Evolutionary conservation across 1,140 invertebrate genomes (phyloP).

Genomic region (Zaprionus davidi): DNA sequence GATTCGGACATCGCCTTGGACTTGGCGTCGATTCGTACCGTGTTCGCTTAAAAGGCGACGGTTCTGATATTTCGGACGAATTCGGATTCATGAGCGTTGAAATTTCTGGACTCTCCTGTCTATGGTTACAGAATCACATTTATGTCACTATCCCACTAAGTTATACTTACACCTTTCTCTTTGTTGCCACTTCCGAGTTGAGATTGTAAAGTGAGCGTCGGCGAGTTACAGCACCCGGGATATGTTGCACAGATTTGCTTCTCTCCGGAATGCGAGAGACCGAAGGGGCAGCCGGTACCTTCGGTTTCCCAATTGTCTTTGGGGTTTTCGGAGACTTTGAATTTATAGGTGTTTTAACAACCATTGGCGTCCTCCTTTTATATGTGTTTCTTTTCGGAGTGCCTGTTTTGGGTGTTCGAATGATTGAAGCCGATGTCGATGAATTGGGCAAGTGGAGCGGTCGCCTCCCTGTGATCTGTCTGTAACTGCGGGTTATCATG

Average conservation of each 20-base stretch:
- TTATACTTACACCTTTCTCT: constrained; percentile 5
- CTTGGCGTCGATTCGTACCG: not conserved
- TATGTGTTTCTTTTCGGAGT: not conserved
- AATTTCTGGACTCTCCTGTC: not conserved
- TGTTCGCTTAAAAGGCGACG: not conserved
- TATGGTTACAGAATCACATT: not conserved
- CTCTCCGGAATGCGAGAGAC: not conserved
- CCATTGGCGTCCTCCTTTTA: not conserved
- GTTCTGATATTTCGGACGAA: not conserved
- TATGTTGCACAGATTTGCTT: not conserved
- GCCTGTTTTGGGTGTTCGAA: not conserved
- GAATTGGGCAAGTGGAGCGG: not conserved
- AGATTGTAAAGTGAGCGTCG: not conserved
- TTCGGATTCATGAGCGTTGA: not conserved
- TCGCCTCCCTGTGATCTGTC: not conserved
- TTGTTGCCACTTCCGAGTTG: not conserved
- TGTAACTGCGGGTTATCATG: not conserved
- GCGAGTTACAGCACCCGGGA: not conserved
- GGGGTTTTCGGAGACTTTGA: not conserved
- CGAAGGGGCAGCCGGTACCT: not conserved
- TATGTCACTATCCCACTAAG: not conserved
- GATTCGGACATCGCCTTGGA: not conserved
- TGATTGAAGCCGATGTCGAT: not conserved
- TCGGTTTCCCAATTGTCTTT: not conserved
- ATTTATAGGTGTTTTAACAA: too few relatives aligned